A percentile compares a stretch with the other conserved stretches of the same genome.
phyloP scores from a whole-genome alignment of 2,113 vertebrate species.

The Gasterosteus nipponicus region DNA sequence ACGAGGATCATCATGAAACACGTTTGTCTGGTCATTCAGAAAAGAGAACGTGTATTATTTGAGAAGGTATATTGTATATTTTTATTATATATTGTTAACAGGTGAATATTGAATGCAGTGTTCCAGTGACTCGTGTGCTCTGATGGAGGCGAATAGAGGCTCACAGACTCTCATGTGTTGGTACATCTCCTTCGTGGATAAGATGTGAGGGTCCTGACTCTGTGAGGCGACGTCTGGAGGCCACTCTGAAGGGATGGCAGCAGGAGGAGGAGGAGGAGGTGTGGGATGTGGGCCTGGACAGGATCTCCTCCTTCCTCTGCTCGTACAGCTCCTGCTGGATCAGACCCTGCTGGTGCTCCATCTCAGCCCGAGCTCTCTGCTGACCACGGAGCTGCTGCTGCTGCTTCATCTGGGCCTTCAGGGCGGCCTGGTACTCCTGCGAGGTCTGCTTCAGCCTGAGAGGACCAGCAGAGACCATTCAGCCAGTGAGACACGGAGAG shows the following conservation, averaged over 20 bases:
- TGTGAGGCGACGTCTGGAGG: neutral
- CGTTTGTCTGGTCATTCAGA: too few species aligned
- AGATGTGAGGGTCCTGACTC: neutral
- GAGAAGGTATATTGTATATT: too few species aligned
- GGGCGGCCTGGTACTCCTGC: constrained; percentile 80
- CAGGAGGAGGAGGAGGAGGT: neutral
- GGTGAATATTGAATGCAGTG: too few species aligned
- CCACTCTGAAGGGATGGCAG: constrained; percentile 82
- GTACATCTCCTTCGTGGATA: too few species aligned
- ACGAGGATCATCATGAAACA: too few species aligned
- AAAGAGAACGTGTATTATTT: too few species aligned
- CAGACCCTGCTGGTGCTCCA: constrained; percentile 70
- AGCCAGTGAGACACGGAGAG: neutral
- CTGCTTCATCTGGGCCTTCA: constrained; percentile 82
- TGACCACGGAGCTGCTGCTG: constrained; percentile 63
- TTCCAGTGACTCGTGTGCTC: too few species aligned
- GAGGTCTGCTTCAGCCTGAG: constrained; percentile 72
- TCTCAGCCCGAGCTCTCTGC: constrained; percentile 72
- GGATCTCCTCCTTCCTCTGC: constrained; percentile 74
- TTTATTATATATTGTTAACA: too few species aligned
- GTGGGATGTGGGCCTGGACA: constrained; percentile 58
- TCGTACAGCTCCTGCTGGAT: constrained; percentile 69
- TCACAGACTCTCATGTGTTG: neutral
- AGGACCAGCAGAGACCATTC: neutral
- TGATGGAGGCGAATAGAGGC: too few species aligned